phyloP scores from a whole-genome alignment of 1,140 invertebrate genomes.

The Drosophila serrata region DNA sequence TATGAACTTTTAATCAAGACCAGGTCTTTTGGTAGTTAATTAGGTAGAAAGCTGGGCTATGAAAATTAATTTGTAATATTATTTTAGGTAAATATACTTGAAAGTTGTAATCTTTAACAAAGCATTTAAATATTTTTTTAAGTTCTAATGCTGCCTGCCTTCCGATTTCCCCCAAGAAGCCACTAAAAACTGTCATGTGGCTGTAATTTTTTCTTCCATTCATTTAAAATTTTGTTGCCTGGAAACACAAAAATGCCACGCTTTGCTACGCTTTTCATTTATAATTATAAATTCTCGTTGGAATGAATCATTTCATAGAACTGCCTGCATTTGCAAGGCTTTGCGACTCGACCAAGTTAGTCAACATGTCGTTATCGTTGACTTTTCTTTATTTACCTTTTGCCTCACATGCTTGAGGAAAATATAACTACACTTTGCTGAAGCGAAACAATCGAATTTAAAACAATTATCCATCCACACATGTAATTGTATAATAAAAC shows the following conservation, averaged over 20 bases:
- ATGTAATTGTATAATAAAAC: slow-evolving; percentile 35
- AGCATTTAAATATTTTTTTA: background rate
- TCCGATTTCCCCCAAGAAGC: background rate
- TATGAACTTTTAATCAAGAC: slow-evolving; percentile 19
- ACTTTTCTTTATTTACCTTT: slow-evolving; percentile 15
- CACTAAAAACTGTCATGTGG: background rate
- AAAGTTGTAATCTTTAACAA: background rate
- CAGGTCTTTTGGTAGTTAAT: slow-evolving; percentile 9
- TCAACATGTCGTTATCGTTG: slow-evolving; percentile 9
- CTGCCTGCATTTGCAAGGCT: slow-evolving; percentile 1
- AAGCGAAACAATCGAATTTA: slow-evolving; percentile 26
- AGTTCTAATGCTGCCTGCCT: too few relatives aligned
- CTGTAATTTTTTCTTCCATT: background rate
- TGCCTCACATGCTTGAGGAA: slow-evolving; percentile 5
- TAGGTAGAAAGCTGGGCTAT: background rate
- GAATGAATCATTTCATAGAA: slow-evolving; percentile 7
- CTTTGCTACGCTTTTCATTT: background rate
- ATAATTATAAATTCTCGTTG: background rate
- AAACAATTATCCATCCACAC: slow-evolving; percentile 36
- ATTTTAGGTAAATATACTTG: background rate
- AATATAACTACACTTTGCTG: slow-evolving; percentile 17
- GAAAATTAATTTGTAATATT: background rate
- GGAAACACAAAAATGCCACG: background rate
- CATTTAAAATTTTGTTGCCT: background rate
- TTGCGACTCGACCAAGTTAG: background rate